These are phyloP conservation scores for Dyspetes luteomarginatus DNA, from an alignment of 2,888 invertebrate genomes.

Conservation along the genomic window DNA sequence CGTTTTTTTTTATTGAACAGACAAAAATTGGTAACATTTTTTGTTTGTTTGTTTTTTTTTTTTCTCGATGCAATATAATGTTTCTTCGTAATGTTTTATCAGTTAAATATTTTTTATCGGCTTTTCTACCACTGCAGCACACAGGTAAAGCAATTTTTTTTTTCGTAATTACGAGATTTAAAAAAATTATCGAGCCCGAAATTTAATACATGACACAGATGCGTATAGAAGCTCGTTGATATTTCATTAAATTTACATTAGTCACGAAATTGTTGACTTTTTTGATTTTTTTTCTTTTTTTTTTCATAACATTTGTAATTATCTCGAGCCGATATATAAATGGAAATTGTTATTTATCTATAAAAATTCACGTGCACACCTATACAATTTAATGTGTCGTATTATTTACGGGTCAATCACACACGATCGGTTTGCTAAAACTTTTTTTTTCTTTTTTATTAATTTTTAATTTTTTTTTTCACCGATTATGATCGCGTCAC, in stretches of 20 bases:
- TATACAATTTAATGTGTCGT: slow-evolving; percentile 11
- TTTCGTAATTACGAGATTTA: background rate
- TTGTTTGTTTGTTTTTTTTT: too few species aligned
- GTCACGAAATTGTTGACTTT: slow-evolving; percentile 13
- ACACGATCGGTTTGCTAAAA: too few species aligned
- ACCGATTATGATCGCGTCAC: slow-evolving; percentile 15
- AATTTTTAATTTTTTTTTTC: background rate
- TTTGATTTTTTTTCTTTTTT: slow-evolving; percentile 24
- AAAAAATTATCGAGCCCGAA: slow-evolving; percentile 28
- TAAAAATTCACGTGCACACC: slow-evolving; percentile 5
- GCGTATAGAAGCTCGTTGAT: slow-evolving; percentile 49
- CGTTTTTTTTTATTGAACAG: slow-evolving; percentile 59
- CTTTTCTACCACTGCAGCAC: slow-evolving; percentile 48
- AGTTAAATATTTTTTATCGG: slow-evolving; percentile 36
- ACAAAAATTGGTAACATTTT: slow-evolving; percentile 42
- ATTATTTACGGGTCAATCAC: background rate
- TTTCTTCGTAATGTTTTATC: slow-evolving; percentile 33
- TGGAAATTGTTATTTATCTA: slow-evolving; percentile 18
- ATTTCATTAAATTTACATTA: slow-evolving; percentile 53
- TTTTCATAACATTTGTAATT: slow-evolving; percentile 7
- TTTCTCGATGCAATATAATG: slow-evolving; percentile 71
- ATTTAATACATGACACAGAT: slow-evolving; percentile 4
- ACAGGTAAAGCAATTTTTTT: slow-evolving; percentile 30
- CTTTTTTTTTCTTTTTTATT: too few species aligned
- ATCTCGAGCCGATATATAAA: background rate